These are phyloP conservation scores for Pygoscelis adeliae DNA, from an alignment of 2,113 vertebrate species.

Conservation along the genomic window DNA sequence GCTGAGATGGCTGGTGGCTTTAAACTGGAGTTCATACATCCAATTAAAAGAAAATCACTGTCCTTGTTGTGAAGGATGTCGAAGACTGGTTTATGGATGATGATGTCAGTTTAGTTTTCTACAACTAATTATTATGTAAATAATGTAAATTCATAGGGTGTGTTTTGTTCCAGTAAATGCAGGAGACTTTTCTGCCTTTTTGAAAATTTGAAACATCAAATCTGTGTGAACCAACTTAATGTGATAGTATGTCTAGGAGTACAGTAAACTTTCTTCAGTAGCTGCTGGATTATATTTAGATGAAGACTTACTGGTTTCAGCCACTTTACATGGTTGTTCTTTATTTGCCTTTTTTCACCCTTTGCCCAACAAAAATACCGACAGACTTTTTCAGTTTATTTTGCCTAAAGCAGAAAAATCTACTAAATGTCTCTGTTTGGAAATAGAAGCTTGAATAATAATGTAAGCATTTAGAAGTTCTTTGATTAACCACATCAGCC, in stretches of 20 bases:
- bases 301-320: background rate
- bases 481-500: slow-evolving; percentile 58
- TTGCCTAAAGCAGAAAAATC: slow-evolving; percentile 56
- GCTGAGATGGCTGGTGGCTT: background rate
- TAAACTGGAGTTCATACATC: background rate
- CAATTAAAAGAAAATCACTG: background rate
- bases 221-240: background rate
- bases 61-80: background rate
- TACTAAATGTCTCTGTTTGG: slow-evolving; percentile 65
- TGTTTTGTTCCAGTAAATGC: background rate
- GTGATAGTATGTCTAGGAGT: background rate
- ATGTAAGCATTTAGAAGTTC: slow-evolving; percentile 63
- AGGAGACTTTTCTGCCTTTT: background rate
- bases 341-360: background rate
- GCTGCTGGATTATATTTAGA: background rate
- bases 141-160: background rate
- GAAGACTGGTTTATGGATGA: background rate
- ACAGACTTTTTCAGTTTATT: background rate
- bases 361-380: background rate
- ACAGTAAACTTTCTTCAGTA: background rate
- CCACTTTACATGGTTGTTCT: background rate
- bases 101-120: background rate
- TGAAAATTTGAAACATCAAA: background rate
- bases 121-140: background rate
- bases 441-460: slow-evolving; percentile 68